A percentile compares a stretch with the other conserved stretches of the same genome.
These are phyloP conservation scores for Tetheella fluctuosa DNA, from an alignment of 2,888 invertebrate species.

Conservation along the genomic window DNA sequence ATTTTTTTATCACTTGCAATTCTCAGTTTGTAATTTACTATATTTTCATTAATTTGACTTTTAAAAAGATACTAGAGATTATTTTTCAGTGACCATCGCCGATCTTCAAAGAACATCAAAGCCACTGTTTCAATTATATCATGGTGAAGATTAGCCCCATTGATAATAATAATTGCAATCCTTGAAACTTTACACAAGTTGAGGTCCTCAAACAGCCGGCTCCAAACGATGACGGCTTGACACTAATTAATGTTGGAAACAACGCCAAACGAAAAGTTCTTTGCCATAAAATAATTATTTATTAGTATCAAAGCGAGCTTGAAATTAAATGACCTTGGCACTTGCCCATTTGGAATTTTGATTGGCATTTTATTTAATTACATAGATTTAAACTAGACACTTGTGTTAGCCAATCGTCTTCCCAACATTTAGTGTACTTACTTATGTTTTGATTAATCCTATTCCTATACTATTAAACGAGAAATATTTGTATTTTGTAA, in stretches of 20 bases:
- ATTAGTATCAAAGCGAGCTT: constrained; percentile 45
- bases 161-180: constrained; percentile 53
- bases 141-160: constrained; percentile 24
- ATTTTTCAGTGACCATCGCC: no score
- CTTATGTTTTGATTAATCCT: no score
- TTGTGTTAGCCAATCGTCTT: no score
- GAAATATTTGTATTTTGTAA: no score
- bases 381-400: no score
- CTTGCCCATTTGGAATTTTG: constrained; percentile 27
- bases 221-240: constrained; percentile 21
- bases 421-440: no score
- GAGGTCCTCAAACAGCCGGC: constrained; percentile 27
- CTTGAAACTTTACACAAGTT: constrained; percentile 50
- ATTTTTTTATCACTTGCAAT: no score
- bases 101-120: neutral
- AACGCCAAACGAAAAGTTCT: constrained; percentile 51
- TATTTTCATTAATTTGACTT: no score
- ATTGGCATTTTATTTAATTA: constrained; percentile 11
- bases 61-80: no score
- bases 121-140: neutral
- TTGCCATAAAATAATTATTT: constrained; percentile 61
- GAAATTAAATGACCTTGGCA: constrained; percentile 36
- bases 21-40: no score
- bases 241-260: constrained; percentile 11
- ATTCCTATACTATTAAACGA: no score